Evolutionary conservation across 2,113 vertebrate species (phyloP).

Genomic region (Zosterops pallidus): DNA sequence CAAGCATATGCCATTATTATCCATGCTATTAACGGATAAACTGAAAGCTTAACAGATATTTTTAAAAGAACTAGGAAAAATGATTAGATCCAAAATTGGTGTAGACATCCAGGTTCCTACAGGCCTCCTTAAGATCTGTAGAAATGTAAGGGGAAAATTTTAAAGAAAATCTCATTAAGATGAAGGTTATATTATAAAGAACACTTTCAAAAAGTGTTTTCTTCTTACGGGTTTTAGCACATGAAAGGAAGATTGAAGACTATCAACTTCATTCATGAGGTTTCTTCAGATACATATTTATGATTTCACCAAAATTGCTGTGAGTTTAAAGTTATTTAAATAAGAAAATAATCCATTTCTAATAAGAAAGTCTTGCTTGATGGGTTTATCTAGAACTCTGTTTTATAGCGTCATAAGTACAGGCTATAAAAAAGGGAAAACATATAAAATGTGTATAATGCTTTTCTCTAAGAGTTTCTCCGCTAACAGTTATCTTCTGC

Average conservation of each 20-base stretch:
- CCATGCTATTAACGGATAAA: neutral
- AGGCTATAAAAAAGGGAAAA: neutral
- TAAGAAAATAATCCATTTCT: neutral
- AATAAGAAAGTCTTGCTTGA: neutral
- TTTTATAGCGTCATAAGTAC: neutral
- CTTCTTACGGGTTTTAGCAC: neutral
- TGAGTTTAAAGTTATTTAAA: neutral
- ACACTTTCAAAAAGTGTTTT: neutral
- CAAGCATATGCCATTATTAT: neutral
- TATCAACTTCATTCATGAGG: neutral
- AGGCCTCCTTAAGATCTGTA: neutral
- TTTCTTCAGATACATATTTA: neutral
- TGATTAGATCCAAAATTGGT: neutral
- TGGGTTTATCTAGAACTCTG: neutral
- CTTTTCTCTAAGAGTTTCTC: neutral
- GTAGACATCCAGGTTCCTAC: neutral
- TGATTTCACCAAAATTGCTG: neutral
- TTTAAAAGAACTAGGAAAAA: neutral
- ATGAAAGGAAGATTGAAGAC: neutral
- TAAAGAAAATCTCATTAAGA: neutral
- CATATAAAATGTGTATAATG: neutral
- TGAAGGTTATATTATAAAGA: neutral
- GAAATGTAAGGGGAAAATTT: neutral
- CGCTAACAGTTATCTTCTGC: neutral
- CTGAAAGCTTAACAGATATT: neutral